Evolutionary conservation across 2,888 invertebrate species (phyloP).

Genomic region (Morinoia aosen): DNA sequence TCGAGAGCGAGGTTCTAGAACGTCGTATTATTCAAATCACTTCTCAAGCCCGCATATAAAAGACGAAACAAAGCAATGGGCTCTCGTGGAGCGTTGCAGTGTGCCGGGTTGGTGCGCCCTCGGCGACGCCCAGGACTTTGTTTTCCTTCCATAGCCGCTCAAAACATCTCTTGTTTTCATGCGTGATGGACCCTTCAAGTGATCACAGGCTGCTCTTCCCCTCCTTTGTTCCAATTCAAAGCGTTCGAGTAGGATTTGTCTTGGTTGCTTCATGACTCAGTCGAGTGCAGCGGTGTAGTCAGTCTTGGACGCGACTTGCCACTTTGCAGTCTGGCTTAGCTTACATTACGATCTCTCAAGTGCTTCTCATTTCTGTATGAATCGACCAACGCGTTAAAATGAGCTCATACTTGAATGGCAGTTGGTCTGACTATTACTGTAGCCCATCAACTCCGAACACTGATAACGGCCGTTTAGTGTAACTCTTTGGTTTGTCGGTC

Average conservation of each 20-base stretch:
- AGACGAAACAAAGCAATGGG: not conserved
- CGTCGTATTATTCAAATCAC: not conserved
- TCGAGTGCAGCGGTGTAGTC: not conserved
- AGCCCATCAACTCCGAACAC: no score
- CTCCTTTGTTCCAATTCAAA: not conserved
- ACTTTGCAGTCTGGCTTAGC: no score
- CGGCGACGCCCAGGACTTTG: not conserved
- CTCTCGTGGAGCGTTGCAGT: not conserved
- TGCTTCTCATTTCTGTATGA: no score
- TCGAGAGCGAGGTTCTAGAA: not conserved
- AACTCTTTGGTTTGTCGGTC: no score
- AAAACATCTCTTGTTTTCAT: constrained; percentile 36
- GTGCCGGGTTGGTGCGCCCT: not conserved
- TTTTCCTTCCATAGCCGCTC: constrained; percentile 16
- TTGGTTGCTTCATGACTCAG: not conserved
- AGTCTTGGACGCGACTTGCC: not conserved
- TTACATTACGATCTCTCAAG: no score
- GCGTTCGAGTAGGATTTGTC: not conserved
- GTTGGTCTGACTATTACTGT: no score
- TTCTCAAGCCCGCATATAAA: not conserved
- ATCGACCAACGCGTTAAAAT: no score
- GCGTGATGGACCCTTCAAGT: constrained; percentile 13
- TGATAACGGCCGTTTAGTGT: no score
- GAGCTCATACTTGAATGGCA: no score
- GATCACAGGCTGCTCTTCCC: not conserved